These are phyloP conservation scores for Eurystomus gularis DNA, from an alignment of 2,113 vertebrate genomes.

Conservation along the genomic window DNA sequence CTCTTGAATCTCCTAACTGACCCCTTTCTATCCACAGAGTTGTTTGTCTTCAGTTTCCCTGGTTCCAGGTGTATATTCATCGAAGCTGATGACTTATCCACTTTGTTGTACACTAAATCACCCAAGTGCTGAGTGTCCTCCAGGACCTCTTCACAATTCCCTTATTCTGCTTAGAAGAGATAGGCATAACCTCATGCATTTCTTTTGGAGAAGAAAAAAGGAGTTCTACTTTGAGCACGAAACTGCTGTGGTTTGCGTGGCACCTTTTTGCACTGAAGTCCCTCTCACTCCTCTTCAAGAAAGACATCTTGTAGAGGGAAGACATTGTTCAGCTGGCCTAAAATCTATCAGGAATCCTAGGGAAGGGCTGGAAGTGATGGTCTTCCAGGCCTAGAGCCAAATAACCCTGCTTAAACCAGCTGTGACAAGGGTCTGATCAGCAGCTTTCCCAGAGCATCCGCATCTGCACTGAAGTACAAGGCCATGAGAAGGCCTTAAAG, in stretches of 20 bases:
- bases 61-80: slow-evolving; percentile 50
- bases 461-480: not conserved
- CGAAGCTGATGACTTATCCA: slow-evolving; percentile 23
- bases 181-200: not conserved
- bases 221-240: not conserved
- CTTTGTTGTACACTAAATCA: slow-evolving; percentile 51
- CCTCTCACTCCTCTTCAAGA: not conserved
- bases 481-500: not conserved
- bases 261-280: not conserved
- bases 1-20: slow-evolving; percentile 38
- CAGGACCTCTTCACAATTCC: not conserved
- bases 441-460: not conserved
- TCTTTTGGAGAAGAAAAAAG: not conserved
- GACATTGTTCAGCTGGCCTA: not conserved
- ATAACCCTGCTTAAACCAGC: not conserved
- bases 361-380: not conserved
- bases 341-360: not conserved
- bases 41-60: slow-evolving; percentile 26
- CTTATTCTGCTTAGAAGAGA: not conserved
- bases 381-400: not conserved
- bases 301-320: not conserved
- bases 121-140: slow-evolving; percentile 27
- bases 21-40: not conserved
- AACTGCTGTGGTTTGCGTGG: not conserved
- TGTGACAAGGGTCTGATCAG: not conserved